Conservation (phyloP, 2,888 invertebrate genomes). For the Scaptomyza polygonia region DNA sequence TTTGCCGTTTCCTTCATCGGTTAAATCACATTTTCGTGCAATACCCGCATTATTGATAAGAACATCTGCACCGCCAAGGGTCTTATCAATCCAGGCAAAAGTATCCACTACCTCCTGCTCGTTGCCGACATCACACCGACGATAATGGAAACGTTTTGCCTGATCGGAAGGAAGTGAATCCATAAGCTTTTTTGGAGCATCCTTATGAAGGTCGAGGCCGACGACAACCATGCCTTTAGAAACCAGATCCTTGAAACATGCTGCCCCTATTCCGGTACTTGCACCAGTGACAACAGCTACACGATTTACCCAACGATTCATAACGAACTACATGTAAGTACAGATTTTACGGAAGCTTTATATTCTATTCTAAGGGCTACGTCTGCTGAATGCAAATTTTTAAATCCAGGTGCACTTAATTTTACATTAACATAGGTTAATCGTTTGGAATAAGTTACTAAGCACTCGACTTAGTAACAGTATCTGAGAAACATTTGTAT, state of each 20-base stretch:
- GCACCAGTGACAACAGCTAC: neutral
- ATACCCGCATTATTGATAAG: slow-evolving; percentile 1
- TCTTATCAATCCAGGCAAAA: slow-evolving; percentile 1
- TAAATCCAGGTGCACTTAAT: neutral
- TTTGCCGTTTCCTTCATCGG: neutral
- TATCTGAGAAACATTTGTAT: neutral
- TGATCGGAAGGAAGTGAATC: neutral
- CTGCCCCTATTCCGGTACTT: neutral
- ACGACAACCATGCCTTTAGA: neutral
- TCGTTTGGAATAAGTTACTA: neutral
- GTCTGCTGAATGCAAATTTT: neutral
- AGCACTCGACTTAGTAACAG: neutral
- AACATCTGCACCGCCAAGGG: neutral
- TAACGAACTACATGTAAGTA: neutral
- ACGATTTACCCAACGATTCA: slow-evolving; percentile 2
- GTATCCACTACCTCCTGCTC: neutral
- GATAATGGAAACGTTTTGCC: neutral
- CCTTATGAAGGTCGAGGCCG: neutral
- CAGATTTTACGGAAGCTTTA: neutral
- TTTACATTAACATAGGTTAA: neutral
- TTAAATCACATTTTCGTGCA: neutral
- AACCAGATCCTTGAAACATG: neutral
- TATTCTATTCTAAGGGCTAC: neutral
- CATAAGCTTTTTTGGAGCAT: neutral
- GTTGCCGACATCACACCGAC: neutral